Evolutionary conservation across 2,797 vertebrate species (phyloP).

Genomic region (Diceros bicornis): DNA sequence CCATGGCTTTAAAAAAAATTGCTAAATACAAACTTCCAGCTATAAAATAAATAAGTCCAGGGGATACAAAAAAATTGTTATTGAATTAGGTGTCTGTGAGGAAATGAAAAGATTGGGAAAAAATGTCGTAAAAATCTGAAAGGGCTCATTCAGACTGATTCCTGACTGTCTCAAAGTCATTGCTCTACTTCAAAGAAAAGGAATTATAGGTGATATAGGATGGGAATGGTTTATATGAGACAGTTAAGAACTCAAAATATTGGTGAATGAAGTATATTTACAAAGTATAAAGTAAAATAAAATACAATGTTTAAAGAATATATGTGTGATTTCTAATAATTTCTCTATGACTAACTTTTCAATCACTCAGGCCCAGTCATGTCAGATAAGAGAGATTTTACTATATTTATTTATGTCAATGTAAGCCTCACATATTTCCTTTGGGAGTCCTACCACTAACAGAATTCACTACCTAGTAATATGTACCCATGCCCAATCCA

Average conservation of each 20-base stretch:
- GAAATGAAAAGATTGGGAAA: neutral
- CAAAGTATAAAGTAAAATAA: neutral
- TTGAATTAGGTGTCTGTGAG: neutral
- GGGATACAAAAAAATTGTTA: neutral
- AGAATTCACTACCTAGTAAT: neutral
- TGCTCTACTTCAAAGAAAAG: neutral
- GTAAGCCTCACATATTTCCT: neutral
- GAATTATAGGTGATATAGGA: neutral
- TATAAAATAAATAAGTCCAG: too few relatives aligned
- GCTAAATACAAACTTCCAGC: too few relatives aligned
- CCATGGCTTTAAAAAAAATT: neutral
- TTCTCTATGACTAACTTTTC: neutral
- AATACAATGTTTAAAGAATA: neutral
- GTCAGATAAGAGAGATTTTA: slow-evolving; percentile 1
- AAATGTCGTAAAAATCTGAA: neutral
- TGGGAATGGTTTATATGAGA: neutral
- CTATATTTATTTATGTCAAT: neutral
- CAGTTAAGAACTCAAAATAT: neutral
- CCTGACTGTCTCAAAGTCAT: neutral
- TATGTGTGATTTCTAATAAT: neutral
- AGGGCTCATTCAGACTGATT: neutral
- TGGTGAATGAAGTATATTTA: neutral
- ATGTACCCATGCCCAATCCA: neutral
- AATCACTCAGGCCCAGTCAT: neutral
- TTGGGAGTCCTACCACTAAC: neutral